A percentile compares a stretch with the other conserved stretches of the same genome.
These are phyloP conservation scores for Anoplolepis gracilipes DNA, from an alignment of 1,140 invertebrate genomes.

Conservation along the genomic window DNA sequence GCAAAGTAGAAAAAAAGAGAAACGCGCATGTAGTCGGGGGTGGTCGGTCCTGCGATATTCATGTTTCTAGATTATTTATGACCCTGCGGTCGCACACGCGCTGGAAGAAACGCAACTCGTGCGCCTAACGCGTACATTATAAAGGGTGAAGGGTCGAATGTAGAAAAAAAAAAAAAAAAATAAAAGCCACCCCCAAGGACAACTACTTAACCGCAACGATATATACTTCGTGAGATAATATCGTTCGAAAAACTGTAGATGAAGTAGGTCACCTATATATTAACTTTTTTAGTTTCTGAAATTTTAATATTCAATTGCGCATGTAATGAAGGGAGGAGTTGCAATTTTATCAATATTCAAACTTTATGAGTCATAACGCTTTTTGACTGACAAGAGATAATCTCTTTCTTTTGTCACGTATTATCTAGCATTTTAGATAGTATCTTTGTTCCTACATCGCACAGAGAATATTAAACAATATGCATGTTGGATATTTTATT, in stretches of 20 bases:
- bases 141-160: constrained; percentile 53
- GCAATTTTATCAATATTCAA: constrained; percentile 16
- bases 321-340: background rate
- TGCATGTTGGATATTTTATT: background rate
- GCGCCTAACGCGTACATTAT: constrained; percentile 73
- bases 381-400: background rate
- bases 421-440: background rate
- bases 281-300: background rate
- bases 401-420: background rate
- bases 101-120: constrained; percentile 74
- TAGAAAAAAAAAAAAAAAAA: constrained; percentile 66
- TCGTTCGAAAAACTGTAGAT: background rate
- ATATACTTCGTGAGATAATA: background rate
- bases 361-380: background rate
- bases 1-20: constrained; percentile 15
- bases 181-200: constrained; percentile 46
- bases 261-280: background rate
- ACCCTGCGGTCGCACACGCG: constrained; percentile 74
- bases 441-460: background rate
- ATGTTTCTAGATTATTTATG: constrained; percentile 79
- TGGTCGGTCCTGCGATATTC: constrained; percentile 74
- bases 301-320: background rate
- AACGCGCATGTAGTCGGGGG: constrained; percentile 13
- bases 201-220: constrained; percentile 2
- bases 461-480: background rate